Conservation (phyloP, 2,888 invertebrate genomes). For the Hypselothyrea guttata region DNA sequence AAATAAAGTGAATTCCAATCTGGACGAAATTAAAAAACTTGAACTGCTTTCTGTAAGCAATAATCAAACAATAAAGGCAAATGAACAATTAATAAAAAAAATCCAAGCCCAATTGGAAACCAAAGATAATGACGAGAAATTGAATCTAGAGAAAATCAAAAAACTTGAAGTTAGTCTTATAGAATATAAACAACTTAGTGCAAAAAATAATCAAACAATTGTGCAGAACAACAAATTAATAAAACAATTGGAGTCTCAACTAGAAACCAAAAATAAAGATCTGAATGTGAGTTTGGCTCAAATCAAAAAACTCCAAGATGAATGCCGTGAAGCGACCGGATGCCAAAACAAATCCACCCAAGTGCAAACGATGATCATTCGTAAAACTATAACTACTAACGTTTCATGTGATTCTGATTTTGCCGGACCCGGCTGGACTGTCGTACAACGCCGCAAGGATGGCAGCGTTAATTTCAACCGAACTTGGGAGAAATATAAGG, state of each 20-base stretch:
- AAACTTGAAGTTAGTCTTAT: too few relatives aligned
- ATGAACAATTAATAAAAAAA: too few relatives aligned
- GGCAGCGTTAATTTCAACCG: conserved; percentile 86
- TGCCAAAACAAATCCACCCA: conserved; percentile 5
- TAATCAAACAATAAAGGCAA: too few relatives aligned
- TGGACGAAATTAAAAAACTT: too few relatives aligned
- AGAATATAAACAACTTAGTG: too few relatives aligned
- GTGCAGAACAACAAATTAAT: too few relatives aligned
- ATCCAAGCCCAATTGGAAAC: too few relatives aligned
- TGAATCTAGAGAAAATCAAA: background rate
- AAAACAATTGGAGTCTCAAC: too few relatives aligned
- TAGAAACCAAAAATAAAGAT: too few relatives aligned
- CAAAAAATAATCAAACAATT: too few relatives aligned
- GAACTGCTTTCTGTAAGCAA: too few relatives aligned
- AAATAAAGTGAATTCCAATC: background rate
- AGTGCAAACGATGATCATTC: background rate
- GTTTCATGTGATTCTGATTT: conserved; percentile 80
- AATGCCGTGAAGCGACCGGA: background rate
- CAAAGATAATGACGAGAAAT: background rate
- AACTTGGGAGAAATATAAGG: conserved; percentile 86
- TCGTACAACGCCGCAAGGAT: conserved; percentile 86
- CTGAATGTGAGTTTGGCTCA: background rate
- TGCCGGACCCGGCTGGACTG: conserved; percentile 85
- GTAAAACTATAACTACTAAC: conserved; percentile 83
- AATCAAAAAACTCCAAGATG: background rate